Evolutionary conservation across 64 coral and sea anemone species (phyloP), one percentile per base, ranked within the genome.

Genomic region (Pocillopora damicornis): DNA sequence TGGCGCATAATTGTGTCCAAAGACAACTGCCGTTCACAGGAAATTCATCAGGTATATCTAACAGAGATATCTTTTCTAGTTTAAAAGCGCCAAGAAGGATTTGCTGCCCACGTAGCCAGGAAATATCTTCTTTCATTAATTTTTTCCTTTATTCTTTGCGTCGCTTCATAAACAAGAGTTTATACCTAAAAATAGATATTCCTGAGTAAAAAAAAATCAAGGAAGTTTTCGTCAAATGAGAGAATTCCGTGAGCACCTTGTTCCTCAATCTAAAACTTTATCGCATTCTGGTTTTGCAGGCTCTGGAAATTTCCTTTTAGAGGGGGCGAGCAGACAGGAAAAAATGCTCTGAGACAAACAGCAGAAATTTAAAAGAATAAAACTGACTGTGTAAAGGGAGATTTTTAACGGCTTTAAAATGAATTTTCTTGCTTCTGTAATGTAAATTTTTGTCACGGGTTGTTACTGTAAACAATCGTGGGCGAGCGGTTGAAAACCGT

Each of bases 1-100:
- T 83, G 80, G 61, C 11, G 37, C 38, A 16, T 45, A 83, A 83
- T 65, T 83, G 42, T 37, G 63, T 35, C 22, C 34, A 79, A 79
- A 79, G 66, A 13, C 60, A 20, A 66, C 61, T 63, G 37, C 36
- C 61, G 37, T 83, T 83, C 18, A 67, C 17, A 65, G 80, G 62
- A 67, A 67, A 81, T 81, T 81, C 63, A 81, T 81, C 59, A 14
- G 18, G 20, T 12, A 63, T 81, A 13, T 13, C 26, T 23, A 36
- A 15, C 22, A 59, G 79, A 60, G 79, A 63, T 63, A 37, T 64
- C 60, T 7, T 35, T 79, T 10, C 15, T 25, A 71, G 11, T 11
- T 5, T 71, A 23, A n/a, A 20, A 71, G 67, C 22, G 18, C 25
- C 20, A 71, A 23, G 20, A 71, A 71, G 20, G 20, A 71, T 71